A percentile compares a stretch with the other conserved stretches of the same genome.
These are phyloP conservation scores for Drosophila trapezifrons DNA, from an alignment of 1,140 invertebrate species.

Conservation along the genomic window DNA sequence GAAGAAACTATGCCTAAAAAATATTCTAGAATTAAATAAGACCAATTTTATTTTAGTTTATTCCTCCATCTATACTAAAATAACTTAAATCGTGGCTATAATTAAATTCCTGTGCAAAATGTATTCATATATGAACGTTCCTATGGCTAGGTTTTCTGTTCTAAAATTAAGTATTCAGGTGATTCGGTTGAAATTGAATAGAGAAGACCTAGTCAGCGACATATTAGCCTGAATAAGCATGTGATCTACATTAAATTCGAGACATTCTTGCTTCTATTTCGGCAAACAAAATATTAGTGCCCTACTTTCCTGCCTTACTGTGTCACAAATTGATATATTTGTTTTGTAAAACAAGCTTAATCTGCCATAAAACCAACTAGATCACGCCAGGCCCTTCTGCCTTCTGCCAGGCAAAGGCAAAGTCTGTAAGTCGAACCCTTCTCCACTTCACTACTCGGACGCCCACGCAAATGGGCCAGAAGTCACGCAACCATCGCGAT, in stretches of 20 bases:
- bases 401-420: neutral
- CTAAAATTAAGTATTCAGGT: conserved; percentile 12
- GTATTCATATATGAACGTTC: conserved; percentile 7
- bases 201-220: conserved; percentile 2
- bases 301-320: conserved; percentile 1
- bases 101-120: neutral
- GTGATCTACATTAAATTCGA: neutral
- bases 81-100: neutral
- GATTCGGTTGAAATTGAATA: conserved; percentile 6
- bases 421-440: conserved; percentile 20
- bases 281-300: neutral
- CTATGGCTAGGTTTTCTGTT: conserved; percentile 13
- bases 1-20: neutral
- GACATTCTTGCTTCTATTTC: conserved; percentile 6
- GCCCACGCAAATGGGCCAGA: conserved; percentile 25
- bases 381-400: conserved; percentile 5
- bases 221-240: conserved; percentile 9
- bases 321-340: neutral
- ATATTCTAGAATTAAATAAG: neutral
- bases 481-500: conserved; percentile 66
- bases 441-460: neutral
- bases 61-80: neutral
- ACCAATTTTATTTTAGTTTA: neutral
- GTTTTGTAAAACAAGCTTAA: conserved; percentile 34
- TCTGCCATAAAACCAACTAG: conserved; percentile 10